Base-by-base conservation (phyloP, 2,113 vertebrate species). In the Poeciliopsis retropinna region DNA sequence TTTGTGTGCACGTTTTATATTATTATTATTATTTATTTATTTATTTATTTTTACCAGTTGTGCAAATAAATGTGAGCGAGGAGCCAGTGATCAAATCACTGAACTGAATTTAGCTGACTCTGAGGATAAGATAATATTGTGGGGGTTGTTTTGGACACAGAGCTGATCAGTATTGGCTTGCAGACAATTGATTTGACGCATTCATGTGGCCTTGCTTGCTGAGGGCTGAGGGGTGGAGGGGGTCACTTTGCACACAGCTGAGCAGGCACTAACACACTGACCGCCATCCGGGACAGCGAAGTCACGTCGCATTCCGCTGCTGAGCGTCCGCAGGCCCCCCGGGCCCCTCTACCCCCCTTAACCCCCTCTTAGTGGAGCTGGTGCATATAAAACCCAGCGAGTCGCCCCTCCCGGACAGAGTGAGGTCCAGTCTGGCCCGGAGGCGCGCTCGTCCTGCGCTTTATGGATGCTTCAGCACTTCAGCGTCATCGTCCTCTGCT, bases 401-500 rank as follows among this genome's bases (percentile, higher is more conserved):
- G 64, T 76, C 80, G 78, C 89, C 73, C 87, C 78, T 88, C 75
- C 80, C 84, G 87, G 88, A 84, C 91, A 75, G 54, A 81, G 67
- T 76, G 47, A 62, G 75, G 63, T 72, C 74, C 73, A 76, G 88
- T 73, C 83, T 72, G 80, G 85, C 81, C 92, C 76, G 82, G 82
- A 84, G 51, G 51, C 86, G 84, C 86, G 76, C 76, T 71, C 81
- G 34, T 86, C 79, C 89, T 80, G 80, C 77, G 84, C 86, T 92
- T 75, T 89, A 92, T 92, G 93, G 92, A 94, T 90, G 88, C 89
- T 91, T 83, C 87, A 86, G 83, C 88, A 83, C 22, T 78, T 74
- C 86, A 92, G 92, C 91, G 92, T 92, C 93, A 92, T 92, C 93
- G 91, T 91, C 93, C 90, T 89, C 88, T 80, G 75, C 65, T 83